Conservation (phyloP, 2,888 invertebrate genomes). For the Oeneis ivallda region DNA sequence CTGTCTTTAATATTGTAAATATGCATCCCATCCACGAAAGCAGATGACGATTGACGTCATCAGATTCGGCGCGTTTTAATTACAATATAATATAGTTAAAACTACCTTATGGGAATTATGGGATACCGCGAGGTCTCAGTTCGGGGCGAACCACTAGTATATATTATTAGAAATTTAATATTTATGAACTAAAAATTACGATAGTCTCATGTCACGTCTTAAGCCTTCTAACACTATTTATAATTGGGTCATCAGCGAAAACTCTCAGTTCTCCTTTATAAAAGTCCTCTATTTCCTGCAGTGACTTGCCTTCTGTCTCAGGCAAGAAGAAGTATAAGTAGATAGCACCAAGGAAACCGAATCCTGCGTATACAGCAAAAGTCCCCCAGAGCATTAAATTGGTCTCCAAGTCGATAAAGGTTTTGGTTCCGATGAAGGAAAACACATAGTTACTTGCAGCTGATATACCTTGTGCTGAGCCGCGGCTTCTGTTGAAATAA, state of each 20-base stretch:
- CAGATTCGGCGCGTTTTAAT: too few species aligned
- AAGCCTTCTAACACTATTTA: constrained; percentile 60
- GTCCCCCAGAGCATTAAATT: constrained; percentile 71
- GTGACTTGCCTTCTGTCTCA: constrained; percentile 79
- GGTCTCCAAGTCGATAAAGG: constrained; percentile 74
- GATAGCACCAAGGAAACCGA: constrained; percentile 70
- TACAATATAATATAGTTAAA: too few species aligned
- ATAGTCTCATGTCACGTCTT: constrained; percentile 45
- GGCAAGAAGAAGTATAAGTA: constrained; percentile 78
- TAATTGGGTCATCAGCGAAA: constrained; percentile 70
- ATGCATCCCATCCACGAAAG: too few species aligned
- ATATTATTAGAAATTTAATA: too few species aligned
- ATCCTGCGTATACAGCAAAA: constrained; percentile 72
- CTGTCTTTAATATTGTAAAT: too few species aligned
- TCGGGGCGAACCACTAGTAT: too few species aligned
- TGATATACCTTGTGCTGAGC: constrained; percentile 76
- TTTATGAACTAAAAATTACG: neutral
- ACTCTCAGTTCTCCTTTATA: constrained; percentile 63
- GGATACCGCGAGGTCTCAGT: too few species aligned
- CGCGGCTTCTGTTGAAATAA: constrained; percentile 68
- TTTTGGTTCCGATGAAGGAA: constrained; percentile 78
- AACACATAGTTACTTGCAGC: constrained; percentile 79
- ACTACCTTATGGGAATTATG: too few species aligned
- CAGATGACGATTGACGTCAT: too few species aligned
- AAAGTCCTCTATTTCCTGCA: constrained; percentile 76